These are phyloP conservation scores for Syrista parreyssii DNA, from an alignment of 2,888 invertebrate species.

Conservation along the genomic window DNA sequence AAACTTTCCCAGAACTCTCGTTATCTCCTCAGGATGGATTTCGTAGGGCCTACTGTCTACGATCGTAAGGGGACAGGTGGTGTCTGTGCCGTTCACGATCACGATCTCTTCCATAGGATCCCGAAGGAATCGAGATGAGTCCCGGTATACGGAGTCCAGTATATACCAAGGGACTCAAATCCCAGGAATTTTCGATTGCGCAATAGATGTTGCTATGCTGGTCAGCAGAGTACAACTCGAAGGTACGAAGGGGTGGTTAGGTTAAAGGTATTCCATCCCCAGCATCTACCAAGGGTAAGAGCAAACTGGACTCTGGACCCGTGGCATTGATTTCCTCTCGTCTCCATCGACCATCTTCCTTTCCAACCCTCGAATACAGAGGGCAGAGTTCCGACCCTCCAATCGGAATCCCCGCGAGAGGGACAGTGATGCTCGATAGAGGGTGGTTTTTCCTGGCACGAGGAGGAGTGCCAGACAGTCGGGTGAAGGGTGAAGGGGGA, in stretches of 20 bases:
- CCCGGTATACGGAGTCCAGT: not conserved
- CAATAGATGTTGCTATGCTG: not conserved
- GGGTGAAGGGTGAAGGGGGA: constrained; percentile 23
- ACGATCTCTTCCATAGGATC: not conserved
- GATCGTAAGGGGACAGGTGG: not conserved
- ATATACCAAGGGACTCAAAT: not conserved
- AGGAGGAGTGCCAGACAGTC: constrained; percentile 27
- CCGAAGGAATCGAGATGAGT: not conserved
- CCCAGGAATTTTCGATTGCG: not conserved
- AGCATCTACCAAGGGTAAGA: constrained; percentile 31
- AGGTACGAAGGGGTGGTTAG: not conserved
- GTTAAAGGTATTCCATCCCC: not conserved
- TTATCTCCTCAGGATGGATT: constrained; percentile 1
- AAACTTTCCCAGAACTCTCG: constrained; percentile 2
- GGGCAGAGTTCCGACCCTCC: constrained; percentile 45
- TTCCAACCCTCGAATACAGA: constrained; percentile 29
- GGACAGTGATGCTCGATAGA: constrained; percentile 8
- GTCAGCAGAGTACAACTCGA: not conserved
- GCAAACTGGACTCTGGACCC: constrained; percentile 49
- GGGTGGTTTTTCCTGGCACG: constrained; percentile 24
- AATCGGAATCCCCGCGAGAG: constrained; percentile 52
- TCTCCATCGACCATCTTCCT: constrained; percentile 61
- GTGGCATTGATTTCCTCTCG: constrained; percentile 65
- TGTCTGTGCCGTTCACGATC: not conserved
- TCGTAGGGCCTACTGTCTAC: not conserved